A percentile compares a stretch with the other conserved stretches of the same genome.
Evolutionary conservation across 2,113 vertebrate genomes (phyloP).

Genomic region (Chamaea fasciata): DNA sequence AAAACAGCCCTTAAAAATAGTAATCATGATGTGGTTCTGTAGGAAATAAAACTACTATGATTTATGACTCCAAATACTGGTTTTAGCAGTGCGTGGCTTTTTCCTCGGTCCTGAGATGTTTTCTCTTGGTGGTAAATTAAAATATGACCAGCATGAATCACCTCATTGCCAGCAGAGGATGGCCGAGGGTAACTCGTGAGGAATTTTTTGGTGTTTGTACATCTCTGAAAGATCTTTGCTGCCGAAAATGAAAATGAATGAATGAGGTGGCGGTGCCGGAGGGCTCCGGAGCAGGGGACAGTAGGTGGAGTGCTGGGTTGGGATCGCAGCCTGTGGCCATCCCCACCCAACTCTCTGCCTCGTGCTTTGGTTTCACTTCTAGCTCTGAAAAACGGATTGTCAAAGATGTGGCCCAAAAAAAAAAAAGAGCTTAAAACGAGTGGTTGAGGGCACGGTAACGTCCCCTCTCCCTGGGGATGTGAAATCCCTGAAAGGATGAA

Average conservation of each 20-base stretch:
- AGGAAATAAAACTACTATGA: conserved; percentile 28
- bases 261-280: not conserved
- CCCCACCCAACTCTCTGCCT: not conserved
- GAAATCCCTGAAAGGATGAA: not conserved
- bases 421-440: not conserved
- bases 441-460: rapidly evolving
- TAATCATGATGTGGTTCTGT: conserved; percentile 4
- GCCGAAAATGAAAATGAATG: not conserved
- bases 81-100: not conserved
- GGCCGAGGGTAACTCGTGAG: not conserved
- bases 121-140: not conserved
- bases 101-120: not conserved
- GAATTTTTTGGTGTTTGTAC: not conserved
- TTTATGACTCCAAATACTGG: not conserved
- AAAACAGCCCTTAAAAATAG: conserved; percentile 42
- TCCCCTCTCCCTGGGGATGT: not conserved
- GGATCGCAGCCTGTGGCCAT: not conserved
- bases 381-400: not conserved
- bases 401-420: not conserved
- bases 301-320: conserved; percentile 47
- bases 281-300: not conserved
- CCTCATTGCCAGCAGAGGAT: not conserved
- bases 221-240: not conserved
- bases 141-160: not conserved
- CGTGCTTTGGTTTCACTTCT: not conserved